Evolutionary conservation across 2,113 vertebrate species (phyloP).

Genomic region (Promerops cafer): DNA sequence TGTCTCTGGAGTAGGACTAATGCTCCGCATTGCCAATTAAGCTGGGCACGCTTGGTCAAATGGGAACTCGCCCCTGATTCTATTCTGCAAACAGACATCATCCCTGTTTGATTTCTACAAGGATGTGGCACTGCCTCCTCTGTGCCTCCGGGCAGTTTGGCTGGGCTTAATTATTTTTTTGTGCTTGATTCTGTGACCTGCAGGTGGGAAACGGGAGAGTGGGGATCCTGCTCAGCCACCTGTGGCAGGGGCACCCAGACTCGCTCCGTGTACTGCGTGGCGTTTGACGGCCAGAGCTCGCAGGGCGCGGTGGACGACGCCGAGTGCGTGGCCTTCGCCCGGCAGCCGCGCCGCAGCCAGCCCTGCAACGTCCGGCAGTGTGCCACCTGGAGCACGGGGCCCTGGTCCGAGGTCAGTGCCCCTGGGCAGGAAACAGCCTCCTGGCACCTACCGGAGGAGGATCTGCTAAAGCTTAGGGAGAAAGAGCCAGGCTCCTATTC

Average conservation of each 20-base stretch:
- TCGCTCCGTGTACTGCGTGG: conserved; percentile 83
- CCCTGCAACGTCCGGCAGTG: conserved; percentile 84
- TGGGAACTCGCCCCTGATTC: background rate
- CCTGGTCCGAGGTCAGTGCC: conserved; percentile 83
- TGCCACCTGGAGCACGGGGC: conserved; percentile 67
- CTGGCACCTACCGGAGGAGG: background rate
- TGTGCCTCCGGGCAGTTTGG: background rate
- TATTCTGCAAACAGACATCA: background rate
- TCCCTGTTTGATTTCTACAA: background rate
- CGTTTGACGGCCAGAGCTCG: conserved; percentile 66
- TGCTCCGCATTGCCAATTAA: background rate
- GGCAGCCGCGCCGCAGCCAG: conserved; percentile 78
- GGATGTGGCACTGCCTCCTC: background rate
- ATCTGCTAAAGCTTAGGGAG: background rate
- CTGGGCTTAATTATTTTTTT: background rate
- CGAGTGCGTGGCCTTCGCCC: conserved; percentile 73
- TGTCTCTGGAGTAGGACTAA: background rate
- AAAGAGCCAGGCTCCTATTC: background rate
- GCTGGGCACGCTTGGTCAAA: background rate
- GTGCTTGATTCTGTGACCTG: background rate
- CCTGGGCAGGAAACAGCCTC: background rate
- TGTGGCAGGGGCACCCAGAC: conserved; percentile 88
- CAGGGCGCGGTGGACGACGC: conserved; percentile 74
- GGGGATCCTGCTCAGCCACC: conserved; percentile 83
- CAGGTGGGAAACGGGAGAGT: conserved; percentile 88